A percentile compares a stretch with the other conserved stretches of the same genome.
These are phyloP conservation scores for Melipona beecheii DNA, from an alignment of 2,888 invertebrate species.

Conservation along the genomic window DNA sequence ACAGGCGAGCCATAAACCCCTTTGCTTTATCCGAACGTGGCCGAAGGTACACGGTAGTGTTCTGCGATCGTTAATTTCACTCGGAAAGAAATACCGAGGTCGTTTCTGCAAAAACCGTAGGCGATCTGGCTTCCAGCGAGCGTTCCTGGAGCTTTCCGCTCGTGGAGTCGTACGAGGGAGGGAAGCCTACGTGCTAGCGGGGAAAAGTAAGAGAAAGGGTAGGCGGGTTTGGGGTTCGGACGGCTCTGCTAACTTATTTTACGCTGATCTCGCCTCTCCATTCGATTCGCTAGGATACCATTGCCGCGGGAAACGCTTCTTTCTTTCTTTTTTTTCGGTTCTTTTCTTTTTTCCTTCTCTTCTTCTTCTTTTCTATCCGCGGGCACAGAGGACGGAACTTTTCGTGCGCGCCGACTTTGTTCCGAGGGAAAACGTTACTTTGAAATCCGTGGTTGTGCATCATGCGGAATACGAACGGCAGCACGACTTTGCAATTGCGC, in stretches of 20 bases:
- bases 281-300: constrained; percentile 69
- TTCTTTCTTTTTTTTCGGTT: constrained; percentile 32
- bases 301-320: constrained; percentile 54
- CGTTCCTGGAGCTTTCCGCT: constrained; percentile 68
- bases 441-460: constrained; percentile 54
- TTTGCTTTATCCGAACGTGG: constrained; percentile 74
- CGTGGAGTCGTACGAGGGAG: neutral
- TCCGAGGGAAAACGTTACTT: constrained; percentile 51
- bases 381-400: constrained; percentile 55
- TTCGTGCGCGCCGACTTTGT: constrained; percentile 55
- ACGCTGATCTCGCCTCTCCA: constrained; percentile 73
- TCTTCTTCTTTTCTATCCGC: constrained; percentile 42
- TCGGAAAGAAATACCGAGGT: constrained; percentile 78
- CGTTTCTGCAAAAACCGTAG: constrained; percentile 75
- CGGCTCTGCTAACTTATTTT: constrained; percentile 74
- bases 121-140: constrained; percentile 73
- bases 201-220: constrained; percentile 39
- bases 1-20: constrained; percentile 75
- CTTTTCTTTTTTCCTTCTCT: neutral
- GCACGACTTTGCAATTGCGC: constrained; percentile 43
- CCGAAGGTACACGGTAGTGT: constrained; percentile 74
- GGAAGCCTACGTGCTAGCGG: constrained; percentile 21
- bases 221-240: constrained; percentile 49
- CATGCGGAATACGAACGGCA: constrained; percentile 32
- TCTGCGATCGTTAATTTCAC: constrained; percentile 79